Base-by-base conservation (phyloP, 2,888 invertebrate species). In the Calameuta idolon region DNA sequence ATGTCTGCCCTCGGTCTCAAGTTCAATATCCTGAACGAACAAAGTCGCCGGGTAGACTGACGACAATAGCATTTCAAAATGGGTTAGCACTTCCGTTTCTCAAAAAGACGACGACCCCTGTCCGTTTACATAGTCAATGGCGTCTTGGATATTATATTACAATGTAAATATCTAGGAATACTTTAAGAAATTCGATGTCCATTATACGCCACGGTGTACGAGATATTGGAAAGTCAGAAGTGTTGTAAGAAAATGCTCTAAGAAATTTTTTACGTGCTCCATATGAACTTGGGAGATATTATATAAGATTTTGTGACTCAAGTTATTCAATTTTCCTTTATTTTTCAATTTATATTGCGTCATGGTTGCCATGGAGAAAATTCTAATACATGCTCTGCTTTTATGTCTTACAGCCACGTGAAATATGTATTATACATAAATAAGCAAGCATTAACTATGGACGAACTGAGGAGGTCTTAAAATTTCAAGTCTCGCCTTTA, bases 1-100 rank as follows among this genome's bases (percentile, higher is more conserved):
- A 55, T 23, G 75, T 55, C 68, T 76, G 75, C 40, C 23, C 9
- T 4, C 15, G 34, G 55, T 15, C 31, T 55, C 69, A 80, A 79
- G 76, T 78, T 82, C 82, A 82, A 82, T 80, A 82, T 79, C 69
- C 77, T 77, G 37, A 75, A 71, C 75, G 79, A 77, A 79, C 75
- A 79, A 75, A 77, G 69, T 69, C 76, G 34, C 33, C 33, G 40
- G 74, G 69, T 55, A 76, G 69, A 76, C 77, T 73, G 77, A 77
- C 76, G 82, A 82, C 74, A 79, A 82, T 77, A 77, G 74, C 82
- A 75, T 77, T 82, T 78, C 9, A 68, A 40, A 69, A 34, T 31
- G 68, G 74, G 71, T 12, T 69, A 37, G 74, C 76, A 74, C 75
- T 77, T 82, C 79, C 82, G 77, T 75, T 80, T 73, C 75, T 73